These are phyloP conservation scores for Peromyscus nudipes DNA, from an alignment of 2,797 vertebrate genomes.

Conservation along the genomic window DNA sequence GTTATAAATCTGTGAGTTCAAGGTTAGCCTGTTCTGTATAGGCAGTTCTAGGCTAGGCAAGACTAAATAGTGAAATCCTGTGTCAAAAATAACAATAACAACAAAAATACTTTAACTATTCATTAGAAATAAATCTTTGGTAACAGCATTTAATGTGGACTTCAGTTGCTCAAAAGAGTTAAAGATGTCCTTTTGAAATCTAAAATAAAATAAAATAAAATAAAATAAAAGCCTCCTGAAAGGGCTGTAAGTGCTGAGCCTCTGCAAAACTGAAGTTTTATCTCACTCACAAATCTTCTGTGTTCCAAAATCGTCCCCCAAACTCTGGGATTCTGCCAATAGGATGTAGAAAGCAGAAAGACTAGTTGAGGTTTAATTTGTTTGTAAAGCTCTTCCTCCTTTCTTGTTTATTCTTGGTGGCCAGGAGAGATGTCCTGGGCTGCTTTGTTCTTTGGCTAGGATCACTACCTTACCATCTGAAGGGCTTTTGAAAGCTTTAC, in stretches of 20 bases:
- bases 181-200: slow-evolving; percentile 55
- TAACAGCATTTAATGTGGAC: slow-evolving; percentile 56
- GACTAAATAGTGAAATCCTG: neutral
- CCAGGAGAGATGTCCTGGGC: slow-evolving; percentile 48
- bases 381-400: slow-evolving; percentile 78
- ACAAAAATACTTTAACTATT: slow-evolving; percentile 31
- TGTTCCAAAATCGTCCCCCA: slow-evolving; percentile 50
- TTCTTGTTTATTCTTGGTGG: slow-evolving; percentile 77
- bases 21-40: neutral
- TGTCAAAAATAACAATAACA: neutral
- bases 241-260: slow-evolving; percentile 53
- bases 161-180: slow-evolving; percentile 47
- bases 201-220: neutral
- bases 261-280: slow-evolving; percentile 74
- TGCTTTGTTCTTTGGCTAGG: slow-evolving; percentile 76
- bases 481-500: slow-evolving; percentile 68
- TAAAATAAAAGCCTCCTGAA: neutral
- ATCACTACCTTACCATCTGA: slow-evolving; percentile 53
- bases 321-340: slow-evolving; percentile 71
- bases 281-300: slow-evolving; percentile 68
- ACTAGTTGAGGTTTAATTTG: slow-evolving; percentile 65
- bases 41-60: neutral
- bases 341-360: slow-evolving; percentile 71
- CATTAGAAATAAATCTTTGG: slow-evolving; percentile 42
- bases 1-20: neutral